Percentiles rank a stretch among this genome's conserved stretches.
phyloP scores from a whole-genome alignment of 2,113 vertebrate species.

The Syngnathoides biaculeatus region DNA sequence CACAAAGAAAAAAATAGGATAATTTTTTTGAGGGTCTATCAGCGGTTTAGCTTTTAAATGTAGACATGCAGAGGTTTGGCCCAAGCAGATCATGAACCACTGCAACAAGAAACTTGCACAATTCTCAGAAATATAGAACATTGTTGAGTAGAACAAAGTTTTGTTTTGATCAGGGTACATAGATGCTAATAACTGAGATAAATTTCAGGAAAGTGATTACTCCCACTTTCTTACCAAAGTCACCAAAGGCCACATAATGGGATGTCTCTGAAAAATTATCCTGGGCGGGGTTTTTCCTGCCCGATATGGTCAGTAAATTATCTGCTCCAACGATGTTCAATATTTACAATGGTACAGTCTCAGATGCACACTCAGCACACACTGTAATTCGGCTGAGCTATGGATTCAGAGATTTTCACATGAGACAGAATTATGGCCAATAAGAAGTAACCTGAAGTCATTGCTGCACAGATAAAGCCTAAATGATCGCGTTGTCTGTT shows the following conservation, averaged over 20 bases:
- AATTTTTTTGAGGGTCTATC: background rate
- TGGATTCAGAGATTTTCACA: too few relatives aligned
- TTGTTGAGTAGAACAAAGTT: background rate
- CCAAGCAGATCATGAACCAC: background rate
- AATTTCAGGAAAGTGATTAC: background rate
- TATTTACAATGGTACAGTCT: too few relatives aligned
- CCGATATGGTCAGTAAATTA: too few relatives aligned
- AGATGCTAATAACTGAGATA: background rate
- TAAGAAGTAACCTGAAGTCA: too few relatives aligned
- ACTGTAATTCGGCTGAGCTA: too few relatives aligned
- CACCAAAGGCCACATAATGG: background rate
- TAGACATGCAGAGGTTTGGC: background rate
- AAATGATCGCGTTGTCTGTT: too few relatives aligned
- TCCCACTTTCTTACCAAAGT: background rate
- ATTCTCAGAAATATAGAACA: background rate
- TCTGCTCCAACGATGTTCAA: too few relatives aligned
- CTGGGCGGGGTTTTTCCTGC: background rate
- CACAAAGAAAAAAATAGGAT: background rate
- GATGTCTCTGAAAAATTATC: too few relatives aligned
- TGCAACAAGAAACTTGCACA: background rate
- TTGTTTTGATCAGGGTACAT: background rate
- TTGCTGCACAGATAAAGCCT: too few relatives aligned
- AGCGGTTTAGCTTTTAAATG: background rate
- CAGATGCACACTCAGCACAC: too few relatives aligned
- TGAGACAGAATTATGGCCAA: too few relatives aligned